phyloP scores from a whole-genome alignment of 2,113 vertebrate species.

The Siniperca knerii region DNA sequence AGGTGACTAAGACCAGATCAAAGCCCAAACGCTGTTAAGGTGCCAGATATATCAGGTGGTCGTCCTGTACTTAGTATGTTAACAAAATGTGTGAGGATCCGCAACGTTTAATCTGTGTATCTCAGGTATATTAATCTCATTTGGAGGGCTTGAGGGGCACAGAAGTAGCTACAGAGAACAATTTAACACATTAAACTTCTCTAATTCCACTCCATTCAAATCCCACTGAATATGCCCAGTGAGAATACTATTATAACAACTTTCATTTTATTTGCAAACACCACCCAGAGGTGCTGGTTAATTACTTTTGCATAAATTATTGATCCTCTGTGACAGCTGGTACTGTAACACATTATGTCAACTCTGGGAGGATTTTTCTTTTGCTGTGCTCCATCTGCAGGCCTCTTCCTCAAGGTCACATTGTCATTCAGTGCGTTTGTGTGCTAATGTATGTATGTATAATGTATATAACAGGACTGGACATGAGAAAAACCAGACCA shows the following conservation, averaged over 20 bases:
- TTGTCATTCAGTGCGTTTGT: background rate
- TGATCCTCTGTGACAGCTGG: slow-evolving; percentile 1
- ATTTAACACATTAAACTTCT: background rate
- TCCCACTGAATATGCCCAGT: background rate
- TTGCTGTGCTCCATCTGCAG: background rate
- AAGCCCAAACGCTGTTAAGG: slow-evolving; percentile 31
- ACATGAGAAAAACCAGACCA: background rate
- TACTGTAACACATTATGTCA: slow-evolving; percentile 1
- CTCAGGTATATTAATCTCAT: background rate
- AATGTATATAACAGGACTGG: background rate
- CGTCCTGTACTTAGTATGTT: background rate
- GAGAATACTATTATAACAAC: background rate
- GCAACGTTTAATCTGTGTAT: background rate
- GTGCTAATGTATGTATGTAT: background rate
- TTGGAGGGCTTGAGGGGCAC: background rate
- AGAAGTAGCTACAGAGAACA: background rate
- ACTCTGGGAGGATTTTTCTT: background rate
- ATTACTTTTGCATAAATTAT: slow-evolving; percentile 24
- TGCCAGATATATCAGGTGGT: slow-evolving; percentile 26
- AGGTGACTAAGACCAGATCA: slow-evolving; percentile 64
- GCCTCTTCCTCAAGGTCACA: slow-evolving; percentile 1
- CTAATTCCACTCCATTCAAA: background rate
- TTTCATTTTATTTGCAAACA: slow-evolving; percentile 11
- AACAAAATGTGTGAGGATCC: background rate
- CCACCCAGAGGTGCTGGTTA: background rate